A percentile compares a stretch with the other conserved stretches of the same genome.
phyloP scores from a whole-genome alignment of 92 coral and sea anemone genomes.

The Palythoa grandis region DNA sequence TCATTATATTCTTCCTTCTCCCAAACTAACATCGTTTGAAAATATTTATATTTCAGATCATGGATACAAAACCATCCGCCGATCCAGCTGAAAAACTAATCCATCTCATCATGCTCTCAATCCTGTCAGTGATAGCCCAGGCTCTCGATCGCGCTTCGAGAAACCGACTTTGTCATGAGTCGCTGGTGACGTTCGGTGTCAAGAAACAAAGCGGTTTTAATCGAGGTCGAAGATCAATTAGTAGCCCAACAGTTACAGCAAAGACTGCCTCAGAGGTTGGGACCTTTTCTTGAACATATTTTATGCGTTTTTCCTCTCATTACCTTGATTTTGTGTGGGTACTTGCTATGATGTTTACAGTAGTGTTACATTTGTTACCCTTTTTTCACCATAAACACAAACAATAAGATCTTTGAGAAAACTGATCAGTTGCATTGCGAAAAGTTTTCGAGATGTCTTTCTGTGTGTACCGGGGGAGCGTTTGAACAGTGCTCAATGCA shows the following conservation, averaged over 20 bases:
- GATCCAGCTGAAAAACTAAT: background rate
- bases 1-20: too few species aligned
- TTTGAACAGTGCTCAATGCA: too few species aligned
- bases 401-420: too few species aligned
- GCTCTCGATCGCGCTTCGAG: background rate
- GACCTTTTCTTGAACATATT: background rate
- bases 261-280: background rate
- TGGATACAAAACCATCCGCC: background rate
- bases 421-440: too few species aligned
- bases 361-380: too few species aligned
- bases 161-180: background rate
- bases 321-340: too few species aligned
- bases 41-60: too few species aligned
- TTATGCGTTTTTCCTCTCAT: background rate
- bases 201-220: background rate
- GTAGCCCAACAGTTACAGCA: background rate
- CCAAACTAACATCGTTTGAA: too few species aligned
- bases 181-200: background rate
- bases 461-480: too few species aligned
- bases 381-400: too few species aligned
- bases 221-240: background rate
- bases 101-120: background rate
- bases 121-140: background rate
- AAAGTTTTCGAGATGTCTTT: too few species aligned
- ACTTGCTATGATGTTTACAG: too few species aligned